phyloP scores from a whole-genome alignment of 2,888 invertebrate genomes.

The Aphodius granarius region DNA sequence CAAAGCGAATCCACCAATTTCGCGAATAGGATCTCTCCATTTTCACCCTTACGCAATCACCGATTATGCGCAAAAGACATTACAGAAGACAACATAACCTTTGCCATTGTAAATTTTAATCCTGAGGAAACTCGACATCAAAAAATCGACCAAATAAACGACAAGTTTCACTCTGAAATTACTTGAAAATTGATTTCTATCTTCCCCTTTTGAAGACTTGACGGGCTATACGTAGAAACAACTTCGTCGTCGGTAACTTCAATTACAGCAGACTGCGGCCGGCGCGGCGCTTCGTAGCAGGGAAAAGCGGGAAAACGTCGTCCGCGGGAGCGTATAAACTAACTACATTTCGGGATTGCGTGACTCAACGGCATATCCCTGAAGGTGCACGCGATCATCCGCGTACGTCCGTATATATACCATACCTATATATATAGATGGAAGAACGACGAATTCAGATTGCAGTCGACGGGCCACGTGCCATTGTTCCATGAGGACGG shows the following conservation, averaged over 20 bases:
- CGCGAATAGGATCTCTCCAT: background rate
- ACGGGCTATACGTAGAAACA: too few species aligned
- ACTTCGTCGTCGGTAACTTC: too few species aligned
- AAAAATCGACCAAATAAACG: background rate
- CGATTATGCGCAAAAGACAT: background rate
- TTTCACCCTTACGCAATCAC: background rate
- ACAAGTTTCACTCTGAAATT: background rate
- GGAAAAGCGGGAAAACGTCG: background rate
- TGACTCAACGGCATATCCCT: conserved; percentile 47
- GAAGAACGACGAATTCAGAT: conserved; percentile 44
- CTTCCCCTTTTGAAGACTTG: too few species aligned
- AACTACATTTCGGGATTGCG: conserved; percentile 50
- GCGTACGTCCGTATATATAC: conserved; percentile 41
- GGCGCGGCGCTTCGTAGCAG: background rate
- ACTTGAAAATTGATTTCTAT: background rate
- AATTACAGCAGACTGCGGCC: too few species aligned
- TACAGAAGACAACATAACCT: background rate
- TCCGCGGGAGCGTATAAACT: conserved; percentile 37
- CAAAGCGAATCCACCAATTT: background rate
- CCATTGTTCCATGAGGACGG: conserved; percentile 41
- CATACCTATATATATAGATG: background rate
- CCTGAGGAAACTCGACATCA: too few species aligned
- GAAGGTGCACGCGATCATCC: conserved; percentile 46
- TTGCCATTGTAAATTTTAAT: too few species aligned
- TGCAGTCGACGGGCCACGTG: conserved; percentile 47